Conservation (phyloP, 2,113 vertebrate species). For the Macaca mulatta region DNA sequence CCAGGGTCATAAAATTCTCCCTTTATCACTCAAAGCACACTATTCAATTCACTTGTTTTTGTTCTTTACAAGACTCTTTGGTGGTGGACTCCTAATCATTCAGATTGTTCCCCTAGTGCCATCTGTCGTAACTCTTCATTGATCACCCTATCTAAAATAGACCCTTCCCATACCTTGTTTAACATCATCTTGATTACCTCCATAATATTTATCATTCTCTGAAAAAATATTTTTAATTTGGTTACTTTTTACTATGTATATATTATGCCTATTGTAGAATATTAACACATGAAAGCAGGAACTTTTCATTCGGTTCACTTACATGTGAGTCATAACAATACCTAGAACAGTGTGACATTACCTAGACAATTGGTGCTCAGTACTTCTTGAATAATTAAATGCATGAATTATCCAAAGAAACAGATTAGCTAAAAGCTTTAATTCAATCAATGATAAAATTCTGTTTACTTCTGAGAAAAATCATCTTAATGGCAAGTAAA, state of each 20-base stretch:
- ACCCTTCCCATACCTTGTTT: not conserved
- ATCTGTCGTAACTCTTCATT: not conserved
- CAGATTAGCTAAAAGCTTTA: conserved; percentile 32
- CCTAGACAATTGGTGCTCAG: not conserved
- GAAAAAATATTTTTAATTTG: not conserved
- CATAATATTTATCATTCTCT: not conserved
- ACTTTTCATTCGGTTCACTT: not conserved
- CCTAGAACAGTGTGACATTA: not conserved
- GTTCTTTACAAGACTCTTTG: not conserved
- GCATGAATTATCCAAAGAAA: not conserved
- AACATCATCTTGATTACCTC: not conserved
- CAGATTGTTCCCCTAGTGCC: not conserved
- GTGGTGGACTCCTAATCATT: not conserved
- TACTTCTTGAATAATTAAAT: conserved; percentile 11
- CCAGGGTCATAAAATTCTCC: too few species aligned
- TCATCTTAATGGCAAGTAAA: not conserved
- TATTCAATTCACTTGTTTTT: not conserved
- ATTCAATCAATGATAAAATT: conserved; percentile 47
- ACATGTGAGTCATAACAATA: not conserved
- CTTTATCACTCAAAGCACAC: not conserved
- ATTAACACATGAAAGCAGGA: not conserved
- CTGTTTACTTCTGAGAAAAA: conserved; percentile 26
- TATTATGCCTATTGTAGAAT: not conserved
- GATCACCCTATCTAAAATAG: not conserved
- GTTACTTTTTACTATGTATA: not conserved